A percentile compares a stretch with the other conserved stretches of the same genome.
phyloP scores from a whole-genome alignment of 2,797 vertebrate species.

The Myotis vivesi region DNA sequence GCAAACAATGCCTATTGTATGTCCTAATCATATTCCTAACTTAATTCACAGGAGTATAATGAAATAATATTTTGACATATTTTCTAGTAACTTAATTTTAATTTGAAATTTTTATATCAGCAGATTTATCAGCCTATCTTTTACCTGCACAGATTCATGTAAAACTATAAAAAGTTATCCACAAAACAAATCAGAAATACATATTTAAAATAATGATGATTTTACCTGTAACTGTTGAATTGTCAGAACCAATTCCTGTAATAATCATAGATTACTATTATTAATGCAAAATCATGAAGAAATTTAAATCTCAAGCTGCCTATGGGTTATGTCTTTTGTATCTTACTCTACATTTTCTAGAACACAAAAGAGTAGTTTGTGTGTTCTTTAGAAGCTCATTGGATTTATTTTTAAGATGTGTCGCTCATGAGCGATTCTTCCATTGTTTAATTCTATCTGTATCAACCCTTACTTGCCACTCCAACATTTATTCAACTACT shows the following conservation, averaged over 20 bases:
- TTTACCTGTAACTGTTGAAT: slow-evolving; percentile 69
- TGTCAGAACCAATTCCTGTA: slow-evolving; percentile 52
- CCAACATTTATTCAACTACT: background rate
- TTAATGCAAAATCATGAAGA: background rate
- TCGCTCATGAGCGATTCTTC: background rate
- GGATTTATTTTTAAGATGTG: background rate
- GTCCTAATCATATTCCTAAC: background rate
- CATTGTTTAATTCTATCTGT: background rate
- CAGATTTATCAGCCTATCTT: background rate
- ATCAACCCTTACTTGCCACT: background rate
- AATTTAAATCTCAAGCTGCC: background rate
- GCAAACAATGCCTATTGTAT: background rate
- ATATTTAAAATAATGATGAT: background rate
- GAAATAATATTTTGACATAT: background rate
- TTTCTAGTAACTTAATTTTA: slow-evolving; percentile 42
- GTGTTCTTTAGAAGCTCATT: background rate
- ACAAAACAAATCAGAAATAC: background rate
- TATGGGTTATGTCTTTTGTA: background rate
- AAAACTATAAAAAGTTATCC: background rate
- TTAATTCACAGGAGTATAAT: slow-evolving; percentile 4
- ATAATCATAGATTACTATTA: slow-evolving; percentile 53
- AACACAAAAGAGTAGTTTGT: background rate
- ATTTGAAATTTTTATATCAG: background rate
- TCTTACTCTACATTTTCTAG: background rate
- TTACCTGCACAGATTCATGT: background rate